These are phyloP conservation scores for Pharmacophagus antenor DNA, from an alignment of 2,888 invertebrate genomes.

Conservation along the genomic window DNA sequence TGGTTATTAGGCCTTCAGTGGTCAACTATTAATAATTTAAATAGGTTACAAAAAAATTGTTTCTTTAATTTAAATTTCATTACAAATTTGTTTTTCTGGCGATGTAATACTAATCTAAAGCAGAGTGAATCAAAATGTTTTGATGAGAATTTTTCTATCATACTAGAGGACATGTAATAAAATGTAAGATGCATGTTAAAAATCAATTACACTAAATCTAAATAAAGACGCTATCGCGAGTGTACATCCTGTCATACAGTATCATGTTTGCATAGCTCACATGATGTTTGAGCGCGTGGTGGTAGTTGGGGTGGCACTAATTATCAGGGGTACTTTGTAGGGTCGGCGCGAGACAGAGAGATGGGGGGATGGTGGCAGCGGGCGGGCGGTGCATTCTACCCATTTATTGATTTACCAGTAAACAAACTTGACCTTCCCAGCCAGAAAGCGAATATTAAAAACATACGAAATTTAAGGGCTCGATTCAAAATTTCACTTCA, in stretches of 20 bases:
- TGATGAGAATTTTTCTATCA: no score
- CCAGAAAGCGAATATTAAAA: background rate
- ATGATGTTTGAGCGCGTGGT: constrained; percentile 7
- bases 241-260: background rate
- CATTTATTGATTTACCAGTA: constrained; percentile 24
- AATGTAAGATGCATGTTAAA: background rate
- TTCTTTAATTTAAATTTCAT: no score
- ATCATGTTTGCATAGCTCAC: background rate
- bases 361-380: background rate
- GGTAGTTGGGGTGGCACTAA: constrained; percentile 6
- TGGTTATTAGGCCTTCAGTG: no score
- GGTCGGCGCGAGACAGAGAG: constrained; percentile 1
- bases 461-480: background rate
- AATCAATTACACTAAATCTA: background rate
- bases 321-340: constrained; percentile 10
- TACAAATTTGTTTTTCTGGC: no score
- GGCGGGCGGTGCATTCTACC: constrained; percentile 15
- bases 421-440: constrained; percentile 21
- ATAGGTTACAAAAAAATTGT: no score
- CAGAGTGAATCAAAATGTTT: no score
- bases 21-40: no score
- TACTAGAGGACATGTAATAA: no score
- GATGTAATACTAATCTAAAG: no score
- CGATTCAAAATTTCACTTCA: background rate
- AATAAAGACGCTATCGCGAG: background rate